Evolutionary conservation across 2,888 invertebrate genomes (phyloP).

Genomic region (Plebejus anna): DNA sequence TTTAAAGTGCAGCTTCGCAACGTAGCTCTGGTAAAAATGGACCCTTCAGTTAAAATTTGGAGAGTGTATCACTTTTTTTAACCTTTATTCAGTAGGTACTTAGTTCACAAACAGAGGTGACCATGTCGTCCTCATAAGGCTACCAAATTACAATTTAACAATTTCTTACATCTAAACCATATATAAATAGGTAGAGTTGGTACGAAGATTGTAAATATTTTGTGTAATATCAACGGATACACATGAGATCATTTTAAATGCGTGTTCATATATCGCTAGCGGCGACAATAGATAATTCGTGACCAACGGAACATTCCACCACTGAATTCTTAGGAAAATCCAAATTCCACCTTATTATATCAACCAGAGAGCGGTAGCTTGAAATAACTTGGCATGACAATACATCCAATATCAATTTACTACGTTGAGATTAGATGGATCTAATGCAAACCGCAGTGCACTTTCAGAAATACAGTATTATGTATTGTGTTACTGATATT

Average conservation of each 20-base stretch:
- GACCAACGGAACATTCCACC: conserved; percentile 49
- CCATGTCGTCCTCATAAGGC: too few species aligned
- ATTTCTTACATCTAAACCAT: too few species aligned
- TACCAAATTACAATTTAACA: too few species aligned
- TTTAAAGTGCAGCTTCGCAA: too few species aligned
- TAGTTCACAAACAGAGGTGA: too few species aligned
- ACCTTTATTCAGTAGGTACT: too few species aligned
- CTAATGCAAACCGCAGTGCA: background rate
- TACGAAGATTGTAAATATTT: background rate
- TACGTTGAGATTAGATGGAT: conserved; percentile 45
- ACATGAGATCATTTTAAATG: conserved; percentile 30
- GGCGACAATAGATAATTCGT: conserved; percentile 54
- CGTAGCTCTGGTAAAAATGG: too few species aligned
- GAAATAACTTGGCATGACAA: conserved; percentile 50
- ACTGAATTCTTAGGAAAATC: conserved; percentile 21
- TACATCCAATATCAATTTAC: conserved; percentile 71
- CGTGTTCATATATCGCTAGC: conserved; percentile 41
- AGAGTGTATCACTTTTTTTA: too few species aligned
- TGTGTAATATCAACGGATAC: background rate
- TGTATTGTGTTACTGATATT: too few species aligned
- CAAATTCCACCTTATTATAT: conserved; percentile 31
- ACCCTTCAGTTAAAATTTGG: too few species aligned
- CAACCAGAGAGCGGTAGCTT: background rate
- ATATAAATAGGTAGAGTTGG: too few species aligned
- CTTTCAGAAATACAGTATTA: background rate